Base-by-base conservation (phyloP, 2,797 vertebrate species). In the Passerculus sandwichensis region DNA sequence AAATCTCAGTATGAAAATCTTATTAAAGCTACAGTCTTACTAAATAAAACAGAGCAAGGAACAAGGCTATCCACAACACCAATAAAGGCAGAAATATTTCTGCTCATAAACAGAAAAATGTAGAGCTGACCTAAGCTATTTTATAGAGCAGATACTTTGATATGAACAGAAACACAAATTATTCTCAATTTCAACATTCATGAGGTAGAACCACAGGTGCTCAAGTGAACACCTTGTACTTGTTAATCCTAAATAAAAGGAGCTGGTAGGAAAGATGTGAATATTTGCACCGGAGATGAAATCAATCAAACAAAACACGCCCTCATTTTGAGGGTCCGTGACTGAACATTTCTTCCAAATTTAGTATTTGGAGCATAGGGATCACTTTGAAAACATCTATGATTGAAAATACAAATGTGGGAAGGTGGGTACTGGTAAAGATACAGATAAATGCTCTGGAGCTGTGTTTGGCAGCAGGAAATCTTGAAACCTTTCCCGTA, bases 71-170 rank as follows among this genome's bases (percentile, higher is more conserved):
- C 38, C 57, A 20, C 53, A 38, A 12, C 15, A 9, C 26, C 38
- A 53, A 57, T 84, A 88, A 88, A 93, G 5, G 11, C 83, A 93
- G 76, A 94, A 88, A 62, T 90, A 86, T 79, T 91, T 95, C 85
- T 94, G 38, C 64, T 90, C 67, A 67, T 78, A 78, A 56, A 51
- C 36, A 88, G 32, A 54, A 86, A 84, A 84, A 72, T 22, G 14
- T 32, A 30, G n/a, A 73, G 48, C 48, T 81, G 70, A 81, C 40
- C 90, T 11, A 34, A 81, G 53, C 21, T 40, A 13, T 85, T 91
- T 78, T 86, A 53, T 20, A 56, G 36, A 81, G 29, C 51, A 72
- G 51, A 66, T 50, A 78, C 44, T 88, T 88, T 13, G 50, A 78
- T 62, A 66, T 3, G 59, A 93, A 60, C 51, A 86, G 84, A 73